These are phyloP conservation scores for Xerus inauris DNA, from an alignment of 2,113 vertebrate species.

Conservation along the genomic window DNA sequence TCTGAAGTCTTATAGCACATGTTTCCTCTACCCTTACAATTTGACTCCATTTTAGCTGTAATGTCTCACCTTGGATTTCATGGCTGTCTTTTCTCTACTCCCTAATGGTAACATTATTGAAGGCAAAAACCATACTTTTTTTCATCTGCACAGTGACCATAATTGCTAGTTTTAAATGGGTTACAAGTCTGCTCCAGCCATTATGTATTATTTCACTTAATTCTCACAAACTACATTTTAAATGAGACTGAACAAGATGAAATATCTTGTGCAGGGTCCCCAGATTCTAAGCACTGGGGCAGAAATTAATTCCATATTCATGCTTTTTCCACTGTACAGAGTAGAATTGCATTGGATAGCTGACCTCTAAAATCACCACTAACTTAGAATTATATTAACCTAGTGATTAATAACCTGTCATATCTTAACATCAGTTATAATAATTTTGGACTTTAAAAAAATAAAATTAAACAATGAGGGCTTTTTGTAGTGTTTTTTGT, in stretches of 20 bases:
- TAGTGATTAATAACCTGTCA: not conserved
- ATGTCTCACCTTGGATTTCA: constrained; percentile 7
- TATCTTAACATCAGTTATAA: not conserved
- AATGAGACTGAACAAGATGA: not conserved
- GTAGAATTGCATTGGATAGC: not conserved
- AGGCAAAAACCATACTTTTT: constrained; percentile 22
- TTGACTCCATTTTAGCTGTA: not conserved
- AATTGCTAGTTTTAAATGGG: not conserved
- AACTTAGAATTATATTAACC: not conserved
- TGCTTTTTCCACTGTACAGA: not conserved
- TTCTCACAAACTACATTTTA: constrained; percentile 22
- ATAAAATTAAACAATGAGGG: not conserved
- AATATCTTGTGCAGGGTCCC: not conserved
- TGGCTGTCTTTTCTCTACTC: not conserved
- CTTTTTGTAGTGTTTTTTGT: not conserved
- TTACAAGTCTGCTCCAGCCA: not conserved
- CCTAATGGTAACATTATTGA: not conserved
- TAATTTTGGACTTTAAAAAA: not conserved
- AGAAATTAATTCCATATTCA: not conserved
- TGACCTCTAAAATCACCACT: constrained; percentile 15
- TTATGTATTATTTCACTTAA: constrained; percentile 21
- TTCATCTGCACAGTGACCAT: constrained; percentile 12
- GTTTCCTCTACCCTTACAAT: not conserved
- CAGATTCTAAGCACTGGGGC: not conserved
- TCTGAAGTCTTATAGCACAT: not conserved